Evolutionary conservation across 2,888 invertebrate genomes (phyloP).

Genomic region (Synanthedon tipuliformis): DNA sequence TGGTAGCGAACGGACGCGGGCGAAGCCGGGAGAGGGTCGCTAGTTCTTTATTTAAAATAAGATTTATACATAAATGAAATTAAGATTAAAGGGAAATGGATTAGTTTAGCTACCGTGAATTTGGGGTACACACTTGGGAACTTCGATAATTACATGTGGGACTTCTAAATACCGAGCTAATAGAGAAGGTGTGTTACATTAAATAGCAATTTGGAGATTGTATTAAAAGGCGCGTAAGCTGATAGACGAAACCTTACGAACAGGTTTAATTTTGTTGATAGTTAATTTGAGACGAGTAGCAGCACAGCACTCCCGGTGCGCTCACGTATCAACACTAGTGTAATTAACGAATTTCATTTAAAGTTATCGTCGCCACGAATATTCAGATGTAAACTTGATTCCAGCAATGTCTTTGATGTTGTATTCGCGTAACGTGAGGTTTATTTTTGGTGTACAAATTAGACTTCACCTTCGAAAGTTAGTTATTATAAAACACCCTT

Average conservation of each 20-base stretch:
- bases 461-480: neutral
- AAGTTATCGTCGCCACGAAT: constrained; percentile 36
- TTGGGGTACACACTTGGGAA: constrained; percentile 15
- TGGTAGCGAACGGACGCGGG: no score
- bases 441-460: neutral
- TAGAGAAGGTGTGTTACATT: neutral
- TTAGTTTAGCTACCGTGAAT: constrained; percentile 7
- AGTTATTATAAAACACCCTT: no score
- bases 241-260: constrained; percentile 33
- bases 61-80: no score
- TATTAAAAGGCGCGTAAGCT: constrained; percentile 27
- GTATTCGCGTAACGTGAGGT: no score
- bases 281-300: constrained; percentile 36
- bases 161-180: constrained; percentile 3
- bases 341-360: constrained; percentile 63
- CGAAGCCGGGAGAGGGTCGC: no score
- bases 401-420: constrained; percentile 6
- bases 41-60: no score
- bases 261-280: constrained; percentile 52
- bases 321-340: constrained; percentile 60
- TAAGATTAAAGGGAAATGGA: no score
- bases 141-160: constrained; percentile 19
- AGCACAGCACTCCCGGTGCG: constrained; percentile 31
- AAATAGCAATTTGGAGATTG: constrained; percentile 26
- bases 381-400: constrained; percentile 18